Evolutionary conservation across 2,797 vertebrate genomes (phyloP).

Genomic region (Coccyzus lansbergi): DNA sequence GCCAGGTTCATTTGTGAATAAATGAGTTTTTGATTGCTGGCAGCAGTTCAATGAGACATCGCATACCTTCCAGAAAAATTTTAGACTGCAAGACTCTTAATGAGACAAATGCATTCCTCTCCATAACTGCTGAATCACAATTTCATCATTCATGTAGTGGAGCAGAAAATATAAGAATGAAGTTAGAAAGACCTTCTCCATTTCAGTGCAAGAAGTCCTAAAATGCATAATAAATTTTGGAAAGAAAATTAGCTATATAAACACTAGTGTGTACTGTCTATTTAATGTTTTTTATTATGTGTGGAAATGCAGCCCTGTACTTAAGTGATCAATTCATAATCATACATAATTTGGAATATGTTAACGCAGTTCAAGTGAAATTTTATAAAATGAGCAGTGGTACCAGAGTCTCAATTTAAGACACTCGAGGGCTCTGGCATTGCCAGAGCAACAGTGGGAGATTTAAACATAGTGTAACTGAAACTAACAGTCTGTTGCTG

Average conservation of each 20-base stretch:
- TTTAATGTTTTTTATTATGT: neutral
- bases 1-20: neutral
- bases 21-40: slow-evolving; percentile 15
- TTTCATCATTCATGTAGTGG: slow-evolving; percentile 13
- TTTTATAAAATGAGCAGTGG: neutral
- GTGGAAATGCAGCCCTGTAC: neutral
- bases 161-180: slow-evolving; percentile 37
- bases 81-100: neutral
- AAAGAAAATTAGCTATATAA: slow-evolving; percentile 36
- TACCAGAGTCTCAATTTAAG: neutral
- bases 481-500: no score
- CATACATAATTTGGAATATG: neutral
- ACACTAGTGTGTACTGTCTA: neutral
- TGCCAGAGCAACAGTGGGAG: no score
- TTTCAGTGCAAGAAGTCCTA: neutral
- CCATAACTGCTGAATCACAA: slow-evolving; percentile 19
- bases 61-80: neutral
- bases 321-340: slow-evolving; percentile 4
- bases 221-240: neutral
- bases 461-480: no score
- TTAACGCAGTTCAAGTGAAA: neutral
- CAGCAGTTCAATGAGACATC: slow-evolving; percentile 12
- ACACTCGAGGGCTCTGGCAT: neutral
- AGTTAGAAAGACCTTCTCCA: slow-evolving; percentile 25
- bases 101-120: slow-evolving; percentile 11